Percentiles rank a stretch among this genome's conserved stretches.
phyloP scores from a whole-genome alignment of 2,797 vertebrate genomes.

The Apogon hyalosoma region DNA sequence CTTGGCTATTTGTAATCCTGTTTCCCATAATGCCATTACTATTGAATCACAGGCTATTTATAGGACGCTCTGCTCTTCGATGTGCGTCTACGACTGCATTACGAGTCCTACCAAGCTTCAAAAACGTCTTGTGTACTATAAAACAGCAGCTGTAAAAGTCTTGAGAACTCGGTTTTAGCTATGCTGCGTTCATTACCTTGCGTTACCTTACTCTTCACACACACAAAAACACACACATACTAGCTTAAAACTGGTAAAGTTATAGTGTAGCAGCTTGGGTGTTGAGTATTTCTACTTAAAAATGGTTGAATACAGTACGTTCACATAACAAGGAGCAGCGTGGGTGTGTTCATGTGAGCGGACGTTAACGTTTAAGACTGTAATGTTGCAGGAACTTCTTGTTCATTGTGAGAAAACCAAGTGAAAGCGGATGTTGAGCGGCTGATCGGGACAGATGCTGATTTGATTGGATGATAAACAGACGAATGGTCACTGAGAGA shows the following conservation, averaged over 20 bases:
- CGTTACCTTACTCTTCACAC: slow-evolving; percentile 31
- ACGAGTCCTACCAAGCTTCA: slow-evolving; percentile 62
- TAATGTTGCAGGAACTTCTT: no score
- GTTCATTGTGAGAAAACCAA: slow-evolving; percentile 21
- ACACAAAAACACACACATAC: slow-evolving; percentile 30
- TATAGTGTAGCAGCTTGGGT: slow-evolving; percentile 58
- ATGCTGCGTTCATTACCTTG: slow-evolving; percentile 18
- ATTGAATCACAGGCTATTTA: slow-evolving; percentile 68
- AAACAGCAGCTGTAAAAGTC: slow-evolving; percentile 62
- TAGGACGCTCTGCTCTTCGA: slow-evolving; percentile 56
- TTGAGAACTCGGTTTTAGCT: slow-evolving; percentile 47
- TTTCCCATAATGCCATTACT: slow-evolving; percentile 66
- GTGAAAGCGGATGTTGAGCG: slow-evolving; percentile 39
- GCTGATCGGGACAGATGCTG: slow-evolving; percentile 31
- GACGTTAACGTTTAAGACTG: slow-evolving; percentile 1
- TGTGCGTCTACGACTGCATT: slow-evolving; percentile 60
- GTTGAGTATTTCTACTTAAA: slow-evolving; percentile 10
- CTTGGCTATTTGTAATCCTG: slow-evolving; percentile 64
- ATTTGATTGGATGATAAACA: slow-evolving; percentile 44
- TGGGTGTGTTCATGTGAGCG: slow-evolving; percentile 11
- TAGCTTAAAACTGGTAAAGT: slow-evolving; percentile 71
- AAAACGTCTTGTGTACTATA: slow-evolving; percentile 49
- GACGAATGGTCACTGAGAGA: slow-evolving; percentile 32
- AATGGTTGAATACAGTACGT: slow-evolving; percentile 11
- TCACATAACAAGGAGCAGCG: slow-evolving; percentile 11